Evolutionary conservation across 2,113 vertebrate species (phyloP), one percentile per base, ranked within the genome.

Genomic region (Pithys albifrons): DNA sequence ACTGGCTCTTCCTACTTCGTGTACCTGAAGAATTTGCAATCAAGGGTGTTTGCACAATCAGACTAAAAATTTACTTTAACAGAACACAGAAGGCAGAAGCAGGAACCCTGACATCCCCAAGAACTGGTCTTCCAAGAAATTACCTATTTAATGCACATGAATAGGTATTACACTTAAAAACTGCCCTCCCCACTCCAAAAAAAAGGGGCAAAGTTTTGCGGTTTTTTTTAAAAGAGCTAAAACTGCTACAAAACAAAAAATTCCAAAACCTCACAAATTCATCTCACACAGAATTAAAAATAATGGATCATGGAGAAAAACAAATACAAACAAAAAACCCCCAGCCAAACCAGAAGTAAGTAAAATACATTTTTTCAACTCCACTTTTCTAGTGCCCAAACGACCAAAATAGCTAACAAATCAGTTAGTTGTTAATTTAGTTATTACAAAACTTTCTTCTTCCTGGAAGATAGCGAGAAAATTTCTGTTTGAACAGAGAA

Each of bases 1-100:
- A 95, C 41, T 39, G 58, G 64, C n/a, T 89, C 83, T 88, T 92
- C 31, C 29, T 57, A 31, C 6, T 75, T 73, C 2, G 3, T 33
- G 67, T 59, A 87, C 88, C 91, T 35, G 49, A 97, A 96, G 70
- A 79, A 89, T 69, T 45, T 71, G 37, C 72, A 55, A 24, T 92
- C 61, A 57, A 89, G 24, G n/a, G 84, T 29, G 58, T 70, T 69
- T 62, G 66, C 89, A 52, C 41, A 3, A 79, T 45, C 39, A 58
- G 80, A 90, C 57, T 72, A 48, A 76, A 94, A 93, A 70, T 37
- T 48, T 41, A 81, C 67, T 92, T 88, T 65, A 92, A 88, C 54
- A 79, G 91, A 92, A 91, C 43, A n/a, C 3, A 19, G 51, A 89
- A 79, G n/a, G 19, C 31, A 46, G 15, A n/a, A 67, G 45, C 45